Evolutionary conservation across 2,113 vertebrate genomes (phyloP), one percentile per base, ranked within the genome.

Genomic region (Pantherophis guttatus): DNA sequence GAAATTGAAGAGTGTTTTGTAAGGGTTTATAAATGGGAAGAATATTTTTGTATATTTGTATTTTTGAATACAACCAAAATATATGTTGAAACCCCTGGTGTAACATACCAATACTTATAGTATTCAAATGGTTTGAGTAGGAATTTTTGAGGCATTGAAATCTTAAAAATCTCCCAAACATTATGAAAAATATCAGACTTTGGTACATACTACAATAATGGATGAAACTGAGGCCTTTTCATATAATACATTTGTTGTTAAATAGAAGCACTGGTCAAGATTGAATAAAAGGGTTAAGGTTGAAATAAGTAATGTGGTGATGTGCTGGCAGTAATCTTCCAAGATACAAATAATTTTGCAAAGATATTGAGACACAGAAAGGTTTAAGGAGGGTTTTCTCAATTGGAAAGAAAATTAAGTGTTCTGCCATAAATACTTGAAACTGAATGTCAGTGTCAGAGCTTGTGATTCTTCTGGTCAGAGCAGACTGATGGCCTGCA

Each of bases 101-200:
- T 70, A 75, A 17, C n/a, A 95, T 94, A 93, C 93, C 93, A 81
- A 94, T 96, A 91, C 92, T 94, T 50, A 2, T 86, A 94, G 89
- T 94, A 93, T 94, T 94, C 95, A 92, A 95, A 88, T 95, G 93
- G 11, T 65, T 54, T 52, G 39, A 94, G 93, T 94, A 95, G 91
- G 90, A 94, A 95, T 91, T 3, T 6, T 96, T 94, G 86, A 95
- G 94, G 95, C 91, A 95, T 65, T 94, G 91, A 92, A 91, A 95
- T 94, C 93, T 93, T 50, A 11, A 26, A 65, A 54, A 62, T 21
- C 15, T 50, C 91, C 26, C 44, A 93, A 91, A 90, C 91, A 93
- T 91, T 94, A 92, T 94, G 86, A 50, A 87, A 53, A n/a, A 17
- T 19, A n/a, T 8, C 50, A 53, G 26, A 81, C 15, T 81, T 39